Evolutionary conservation across 2,888 invertebrate species (phyloP).

Genomic region (Rotaria socialis): DNA sequence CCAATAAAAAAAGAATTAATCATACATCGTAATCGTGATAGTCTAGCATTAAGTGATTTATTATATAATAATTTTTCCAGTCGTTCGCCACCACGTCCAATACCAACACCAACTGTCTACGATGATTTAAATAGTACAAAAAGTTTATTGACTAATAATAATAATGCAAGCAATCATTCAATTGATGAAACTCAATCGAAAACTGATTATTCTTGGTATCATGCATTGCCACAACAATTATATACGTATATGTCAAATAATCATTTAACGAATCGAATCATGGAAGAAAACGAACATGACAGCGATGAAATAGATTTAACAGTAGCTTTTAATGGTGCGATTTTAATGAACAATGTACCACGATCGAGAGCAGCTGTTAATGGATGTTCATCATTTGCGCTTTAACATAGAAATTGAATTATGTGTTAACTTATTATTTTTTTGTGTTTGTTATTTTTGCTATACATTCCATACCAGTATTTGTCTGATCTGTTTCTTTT

Average conservation of each 20-base stretch:
- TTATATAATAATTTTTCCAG: not conserved
- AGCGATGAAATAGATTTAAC: not conserved
- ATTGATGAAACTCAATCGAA: not conserved
- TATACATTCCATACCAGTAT: not conserved
- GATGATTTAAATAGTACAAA: conserved; percentile 26
- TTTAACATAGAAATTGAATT: not conserved
- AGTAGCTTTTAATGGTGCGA: not conserved
- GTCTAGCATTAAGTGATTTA: conserved; percentile 27
- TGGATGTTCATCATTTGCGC: conserved; percentile 10
- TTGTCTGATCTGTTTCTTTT: not conserved
- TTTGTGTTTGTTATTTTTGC: not conserved
- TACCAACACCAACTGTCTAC: not conserved
- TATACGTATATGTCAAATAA: conserved; percentile 32
- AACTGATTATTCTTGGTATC: conserved; percentile 23
- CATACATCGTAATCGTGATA: conserved; percentile 4
- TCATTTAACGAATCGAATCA: not conserved
- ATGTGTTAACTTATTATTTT: conserved; percentile 16
- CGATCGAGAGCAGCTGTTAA: not conserved
- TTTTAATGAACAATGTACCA: conserved; percentile 31
- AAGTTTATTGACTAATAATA: conserved; percentile 9
- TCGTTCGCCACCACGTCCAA: conserved; percentile 23
- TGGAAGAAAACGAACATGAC: not conserved
- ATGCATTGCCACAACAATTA: conserved; percentile 26
- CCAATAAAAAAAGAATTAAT: not conserved
- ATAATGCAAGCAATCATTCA: not conserved